These are phyloP conservation scores for Agonum fuliginosum DNA, from an alignment of 2,888 invertebrate genomes.

Conservation along the genomic window DNA sequence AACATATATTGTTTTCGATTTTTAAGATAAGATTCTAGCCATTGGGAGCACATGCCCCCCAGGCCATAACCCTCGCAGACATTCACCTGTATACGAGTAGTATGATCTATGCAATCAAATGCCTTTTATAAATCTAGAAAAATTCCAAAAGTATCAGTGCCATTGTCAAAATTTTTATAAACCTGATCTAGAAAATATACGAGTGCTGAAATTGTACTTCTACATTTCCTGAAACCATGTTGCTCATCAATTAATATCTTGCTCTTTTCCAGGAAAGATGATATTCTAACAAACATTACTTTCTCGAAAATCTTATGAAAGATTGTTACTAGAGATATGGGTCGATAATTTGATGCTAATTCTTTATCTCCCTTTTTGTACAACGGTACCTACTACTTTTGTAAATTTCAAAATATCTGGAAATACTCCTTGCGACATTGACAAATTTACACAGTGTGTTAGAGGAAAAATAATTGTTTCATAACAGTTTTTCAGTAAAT, in stretches of 20 bases:
- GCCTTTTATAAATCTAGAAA: neutral
- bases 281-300: neutral
- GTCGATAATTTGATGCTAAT: neutral
- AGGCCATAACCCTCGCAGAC: neutral
- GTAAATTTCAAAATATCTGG: neutral
- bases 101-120: neutral
- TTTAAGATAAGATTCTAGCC: neutral
- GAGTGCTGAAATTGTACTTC: neutral
- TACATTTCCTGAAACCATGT: constrained; percentile 11
- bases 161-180: neutral
- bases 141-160: neutral
- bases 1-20: neutral
- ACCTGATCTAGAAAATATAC: neutral
- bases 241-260: neutral
- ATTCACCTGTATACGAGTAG: neutral
- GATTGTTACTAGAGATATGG: neutral
- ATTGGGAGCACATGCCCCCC: neutral
- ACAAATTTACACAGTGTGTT: no score
- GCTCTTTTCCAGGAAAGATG: neutral
- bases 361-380: neutral
- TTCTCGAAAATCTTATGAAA: constrained; percentile 4
- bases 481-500: no score
- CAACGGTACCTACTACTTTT: neutral
- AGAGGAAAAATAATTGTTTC: no score
- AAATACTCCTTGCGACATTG: no score